Percentiles rank a stretch among this genome's conserved stretches.
Conservation (phyloP, 1,140 invertebrate species). For the Neodiprion lecontei region DNA sequence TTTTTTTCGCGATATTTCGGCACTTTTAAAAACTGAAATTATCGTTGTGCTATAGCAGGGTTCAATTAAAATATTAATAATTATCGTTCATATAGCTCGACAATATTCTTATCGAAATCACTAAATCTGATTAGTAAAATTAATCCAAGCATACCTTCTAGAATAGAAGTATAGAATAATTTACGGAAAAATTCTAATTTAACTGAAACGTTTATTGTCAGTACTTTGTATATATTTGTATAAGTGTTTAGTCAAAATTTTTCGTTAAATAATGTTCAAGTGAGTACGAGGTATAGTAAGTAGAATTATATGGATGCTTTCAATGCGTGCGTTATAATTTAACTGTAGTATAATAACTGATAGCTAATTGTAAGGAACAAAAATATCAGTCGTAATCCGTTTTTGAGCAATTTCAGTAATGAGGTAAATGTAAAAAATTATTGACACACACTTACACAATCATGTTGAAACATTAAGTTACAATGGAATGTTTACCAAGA, state of each 20-base stretch:
- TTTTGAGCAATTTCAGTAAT: not conserved
- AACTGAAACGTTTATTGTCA: not conserved
- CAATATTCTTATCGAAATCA: too few species aligned
- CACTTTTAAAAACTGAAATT: too few species aligned
- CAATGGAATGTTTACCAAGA: not conserved
- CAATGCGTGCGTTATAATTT: not conserved
- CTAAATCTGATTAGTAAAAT: too few species aligned
- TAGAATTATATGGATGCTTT: not conserved
- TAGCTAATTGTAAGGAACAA: not conserved
- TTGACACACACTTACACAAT: not conserved
- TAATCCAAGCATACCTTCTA: too few species aligned
- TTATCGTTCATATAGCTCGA: too few species aligned
- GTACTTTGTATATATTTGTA: not conserved
- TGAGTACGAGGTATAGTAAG: too few species aligned
- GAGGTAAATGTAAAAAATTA: not conserved
- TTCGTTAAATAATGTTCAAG: too few species aligned
- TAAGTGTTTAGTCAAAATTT: too few species aligned
- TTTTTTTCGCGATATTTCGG: too few species aligned
- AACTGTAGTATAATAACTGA: not conserved
- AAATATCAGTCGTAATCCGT: not conserved
- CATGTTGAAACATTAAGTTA: not conserved
- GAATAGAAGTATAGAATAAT: not conserved
- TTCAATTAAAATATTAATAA: too few species aligned
- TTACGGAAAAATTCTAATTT: not conserved
- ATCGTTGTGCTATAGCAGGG: too few species aligned